phyloP scores from a whole-genome alignment of 1,140 invertebrate species.

The Papilio glaucus region DNA sequence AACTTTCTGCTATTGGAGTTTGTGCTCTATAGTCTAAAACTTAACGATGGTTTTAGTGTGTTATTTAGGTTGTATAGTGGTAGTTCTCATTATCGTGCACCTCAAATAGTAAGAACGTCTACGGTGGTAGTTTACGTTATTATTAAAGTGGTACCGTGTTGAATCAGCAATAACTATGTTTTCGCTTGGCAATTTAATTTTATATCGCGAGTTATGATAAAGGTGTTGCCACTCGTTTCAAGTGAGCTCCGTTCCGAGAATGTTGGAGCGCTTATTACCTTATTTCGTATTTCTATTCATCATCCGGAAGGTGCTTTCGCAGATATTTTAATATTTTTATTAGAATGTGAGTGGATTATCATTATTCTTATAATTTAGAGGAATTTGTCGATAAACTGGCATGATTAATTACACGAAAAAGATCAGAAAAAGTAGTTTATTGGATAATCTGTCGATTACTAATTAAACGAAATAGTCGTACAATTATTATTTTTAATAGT shows the following conservation, averaged over 20 bases:
- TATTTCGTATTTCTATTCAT: conserved; percentile 21
- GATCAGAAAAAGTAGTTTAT: no score
- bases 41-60: neutral
- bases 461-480: no score
- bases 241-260: conserved; percentile 23
- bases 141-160: neutral
- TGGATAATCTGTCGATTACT: no score
- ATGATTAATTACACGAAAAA: no score
- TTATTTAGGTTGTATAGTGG: neutral
- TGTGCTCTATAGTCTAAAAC: neutral
- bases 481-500: no score
- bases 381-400: no score
- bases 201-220: conserved; percentile 30
- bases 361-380: no score
- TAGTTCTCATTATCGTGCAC: conserved; percentile 6
- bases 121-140: conserved; percentile 4
- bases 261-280: conserved; percentile 24
- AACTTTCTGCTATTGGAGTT: neutral
- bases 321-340: neutral
- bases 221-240: conserved; percentile 9
- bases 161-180: conserved; percentile 31
- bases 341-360: no score
- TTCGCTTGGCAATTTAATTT: conserved; percentile 30
- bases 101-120: conserved; percentile 21
- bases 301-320: neutral